Percentiles rank a stretch among this genome's conserved stretches.
Conservation (phyloP, 2,797 vertebrate genomes). For the Momotus momota region DNA sequence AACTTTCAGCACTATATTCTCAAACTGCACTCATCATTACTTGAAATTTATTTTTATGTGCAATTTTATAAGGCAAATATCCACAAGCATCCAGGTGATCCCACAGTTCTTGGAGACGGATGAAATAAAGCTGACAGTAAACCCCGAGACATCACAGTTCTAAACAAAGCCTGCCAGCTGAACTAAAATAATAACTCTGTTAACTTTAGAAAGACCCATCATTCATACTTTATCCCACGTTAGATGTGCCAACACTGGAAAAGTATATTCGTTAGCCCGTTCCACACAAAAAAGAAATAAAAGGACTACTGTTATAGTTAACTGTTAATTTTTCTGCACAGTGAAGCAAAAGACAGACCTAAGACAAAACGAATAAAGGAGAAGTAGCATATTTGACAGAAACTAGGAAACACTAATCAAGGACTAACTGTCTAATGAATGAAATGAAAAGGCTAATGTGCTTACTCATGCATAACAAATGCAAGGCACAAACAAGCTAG, state of each 20-base stretch:
- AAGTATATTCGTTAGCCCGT: constrained; percentile 64
- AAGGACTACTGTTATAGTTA: constrained; percentile 28
- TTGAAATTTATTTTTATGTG: constrained; percentile 14
- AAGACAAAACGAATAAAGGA: constrained; percentile 57
- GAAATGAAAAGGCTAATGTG: constrained; percentile 77
- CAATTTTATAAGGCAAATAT: constrained; percentile 34
- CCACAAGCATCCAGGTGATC: constrained; percentile 38
- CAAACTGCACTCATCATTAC: background rate
- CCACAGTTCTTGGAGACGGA: background rate
- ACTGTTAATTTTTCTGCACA: constrained; percentile 54
- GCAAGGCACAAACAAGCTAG: constrained; percentile 66
- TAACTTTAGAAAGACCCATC: constrained; percentile 41
- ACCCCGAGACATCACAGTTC: constrained; percentile 19
- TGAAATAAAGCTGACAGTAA: constrained; percentile 53
- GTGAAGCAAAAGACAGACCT: constrained; percentile 19
- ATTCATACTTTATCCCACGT: constrained; percentile 39
- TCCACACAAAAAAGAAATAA: constrained; percentile 50
- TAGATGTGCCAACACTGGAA: constrained; percentile 29
- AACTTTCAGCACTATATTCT: background rate
- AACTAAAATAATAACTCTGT: constrained; percentile 49
- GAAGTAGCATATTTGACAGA: constrained; percentile 64
- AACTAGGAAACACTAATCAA: constrained; percentile 77
- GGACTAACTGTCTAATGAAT: constrained; percentile 75
- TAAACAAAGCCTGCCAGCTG: constrained; percentile 30
- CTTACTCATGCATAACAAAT: constrained; percentile 73